phyloP scores from a whole-genome alignment of 2,797 vertebrate genomes.

The Loris lydekkerianus region DNA sequence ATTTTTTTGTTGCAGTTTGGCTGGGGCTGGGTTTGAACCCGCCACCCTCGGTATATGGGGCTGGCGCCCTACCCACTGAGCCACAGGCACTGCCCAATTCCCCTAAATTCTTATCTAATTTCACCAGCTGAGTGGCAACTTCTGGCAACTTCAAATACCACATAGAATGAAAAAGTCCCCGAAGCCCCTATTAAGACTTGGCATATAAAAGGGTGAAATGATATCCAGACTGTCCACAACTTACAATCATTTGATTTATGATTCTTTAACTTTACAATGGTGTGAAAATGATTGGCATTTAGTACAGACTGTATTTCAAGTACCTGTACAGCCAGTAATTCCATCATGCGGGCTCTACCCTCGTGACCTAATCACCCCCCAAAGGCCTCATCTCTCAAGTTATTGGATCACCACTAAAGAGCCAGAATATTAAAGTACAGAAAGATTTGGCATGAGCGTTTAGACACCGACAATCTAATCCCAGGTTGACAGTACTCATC shows the following conservation, averaged over 20 bases:
- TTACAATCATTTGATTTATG: too few species aligned
- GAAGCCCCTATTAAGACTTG: not conserved
- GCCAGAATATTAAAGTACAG: not conserved
- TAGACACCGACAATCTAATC: not conserved
- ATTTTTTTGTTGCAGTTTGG: too few species aligned
- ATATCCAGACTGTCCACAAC: not conserved
- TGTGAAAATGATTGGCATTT: too few species aligned
- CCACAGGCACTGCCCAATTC: too few species aligned
- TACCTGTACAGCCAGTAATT: too few species aligned
- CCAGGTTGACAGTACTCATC: not conserved
- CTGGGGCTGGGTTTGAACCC: too few species aligned
- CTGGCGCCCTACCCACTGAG: too few species aligned
- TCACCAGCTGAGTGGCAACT: not conserved
- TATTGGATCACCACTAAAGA: not conserved
- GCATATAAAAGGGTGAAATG: not conserved
- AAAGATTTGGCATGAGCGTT: conserved; percentile 22
- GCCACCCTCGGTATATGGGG: too few species aligned
- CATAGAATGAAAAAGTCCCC: not conserved
- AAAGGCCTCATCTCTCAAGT: not conserved
- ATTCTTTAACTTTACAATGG: too few species aligned
- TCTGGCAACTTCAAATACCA: not conserved
- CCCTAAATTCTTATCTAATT: not conserved
- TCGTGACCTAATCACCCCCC: not conserved
- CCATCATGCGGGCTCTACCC: too few species aligned
- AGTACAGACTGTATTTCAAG: too few species aligned